Percentiles rank a stretch among this genome's conserved stretches.
phyloP scores from a whole-genome alignment of 2,113 vertebrate species.

The Gavia stellata region DNA sequence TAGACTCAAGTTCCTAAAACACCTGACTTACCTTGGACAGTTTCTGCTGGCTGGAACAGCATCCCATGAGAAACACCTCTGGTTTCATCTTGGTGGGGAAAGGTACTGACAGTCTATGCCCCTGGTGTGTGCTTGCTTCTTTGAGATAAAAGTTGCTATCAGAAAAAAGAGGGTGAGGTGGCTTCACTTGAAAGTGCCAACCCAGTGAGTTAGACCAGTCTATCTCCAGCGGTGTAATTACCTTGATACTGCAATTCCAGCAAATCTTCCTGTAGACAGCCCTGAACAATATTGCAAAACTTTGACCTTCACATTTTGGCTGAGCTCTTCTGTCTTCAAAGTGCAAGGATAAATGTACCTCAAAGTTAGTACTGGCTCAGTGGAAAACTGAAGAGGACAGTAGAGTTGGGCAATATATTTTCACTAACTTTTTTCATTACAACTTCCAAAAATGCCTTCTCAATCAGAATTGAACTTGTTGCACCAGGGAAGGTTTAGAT shows the following conservation, averaged over 20 bases:
- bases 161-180: neutral
- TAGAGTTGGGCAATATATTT: neutral
- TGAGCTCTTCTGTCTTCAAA: neutral
- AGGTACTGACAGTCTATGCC: neutral
- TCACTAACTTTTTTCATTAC: neutral
- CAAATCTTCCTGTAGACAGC: neutral
- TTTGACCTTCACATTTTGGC: neutral
- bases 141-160: neutral
- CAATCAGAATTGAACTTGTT: neutral
- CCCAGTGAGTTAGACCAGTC: neutral
- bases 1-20: neutral
- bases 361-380: neutral
- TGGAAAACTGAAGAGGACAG: neutral
- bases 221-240: neutral
- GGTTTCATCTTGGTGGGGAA: neutral
- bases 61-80: neutral
- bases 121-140: neutral
- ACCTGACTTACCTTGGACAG: neutral
- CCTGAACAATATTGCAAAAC: neutral
- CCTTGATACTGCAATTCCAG: neutral
- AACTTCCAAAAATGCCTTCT: neutral
- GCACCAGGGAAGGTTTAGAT: too few relatives aligned
- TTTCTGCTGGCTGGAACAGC: neutral
- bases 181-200: neutral
- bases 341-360: neutral